Base-by-base conservation (phyloP, 2,888 invertebrate species). In the Himalopsyche tibetana region DNA sequence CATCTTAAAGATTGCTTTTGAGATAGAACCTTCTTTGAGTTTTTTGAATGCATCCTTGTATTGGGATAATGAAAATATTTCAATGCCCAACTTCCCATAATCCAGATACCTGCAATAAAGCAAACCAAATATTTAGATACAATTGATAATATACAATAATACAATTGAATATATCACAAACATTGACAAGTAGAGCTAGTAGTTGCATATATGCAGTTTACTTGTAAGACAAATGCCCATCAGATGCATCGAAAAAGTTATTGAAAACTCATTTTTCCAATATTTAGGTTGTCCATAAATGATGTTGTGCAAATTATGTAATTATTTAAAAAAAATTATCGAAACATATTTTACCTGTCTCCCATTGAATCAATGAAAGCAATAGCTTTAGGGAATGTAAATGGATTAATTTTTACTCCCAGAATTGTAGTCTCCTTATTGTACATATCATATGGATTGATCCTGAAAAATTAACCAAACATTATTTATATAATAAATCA, bases 361-460 rank as follows among this genome's bases (percentile, higher is more conserved):
- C 95, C 94, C 94, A 96, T 94, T 3, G 95, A 94, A 88, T 94
- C 93, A 1, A 96, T 90, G 89, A 95, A 91, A 0, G 94, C 93
- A 12, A 96, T 90, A 0, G 95, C 95, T 89, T 94, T 95, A 0
- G 94, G 94, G 90, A 96, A 96, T 36, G 94, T 94, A 90, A 93
- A 95, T 0, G 95, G 96, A 90, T 96, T 96, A 85, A 96, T 94
- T 89, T 94, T 94, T 0, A 95, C 94, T 0, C 95, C 96, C 56
- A 95, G 91, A 6, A 96, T 91, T 0, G 94, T 94, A 86, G 95
- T 84, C 90, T 96, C 96, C 89, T 95, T 95, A 89, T 92, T 91
- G 90, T 94, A 95, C 40, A 96, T 92, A 87, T 94, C 91, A 90
- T 91, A 95, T 0, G 95, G 95, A 80, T 93, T 93, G 45, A 94